Conservation (phyloP, 2,797 vertebrate genomes). For the Squalus acanthias region DNA sequence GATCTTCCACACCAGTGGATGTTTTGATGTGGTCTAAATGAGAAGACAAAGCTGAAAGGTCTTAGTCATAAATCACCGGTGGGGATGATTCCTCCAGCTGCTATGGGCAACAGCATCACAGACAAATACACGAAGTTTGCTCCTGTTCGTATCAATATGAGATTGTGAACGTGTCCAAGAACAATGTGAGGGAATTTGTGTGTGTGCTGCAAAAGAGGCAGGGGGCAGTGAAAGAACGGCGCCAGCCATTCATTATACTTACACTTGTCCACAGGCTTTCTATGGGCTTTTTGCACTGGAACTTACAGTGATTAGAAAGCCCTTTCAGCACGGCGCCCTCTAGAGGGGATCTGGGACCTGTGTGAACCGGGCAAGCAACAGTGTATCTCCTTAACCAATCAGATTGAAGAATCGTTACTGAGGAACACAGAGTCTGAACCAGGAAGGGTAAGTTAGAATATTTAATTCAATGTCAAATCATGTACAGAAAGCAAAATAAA, state of each 20-base stretch:
- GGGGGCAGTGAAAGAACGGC: neutral
- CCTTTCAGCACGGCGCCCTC: neutral
- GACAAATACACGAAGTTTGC: neutral
- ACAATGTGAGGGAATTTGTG: neutral
- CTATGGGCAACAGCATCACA: neutral
- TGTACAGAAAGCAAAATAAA: too few species aligned
- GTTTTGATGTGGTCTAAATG: neutral
- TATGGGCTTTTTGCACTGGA: too few species aligned
- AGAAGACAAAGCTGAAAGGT: neutral
- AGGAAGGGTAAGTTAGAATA: neutral
- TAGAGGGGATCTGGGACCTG: neutral
- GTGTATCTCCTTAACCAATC: neutral
- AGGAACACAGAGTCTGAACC: neutral
- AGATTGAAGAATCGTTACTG: neutral
- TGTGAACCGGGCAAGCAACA: neutral
- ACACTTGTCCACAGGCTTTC: too few species aligned
- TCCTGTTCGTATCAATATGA: neutral
- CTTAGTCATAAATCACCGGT: neutral
- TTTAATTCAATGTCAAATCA: neutral
- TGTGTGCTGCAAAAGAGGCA: neutral
- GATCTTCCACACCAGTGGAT: neutral
- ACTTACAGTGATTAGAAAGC: neutral
- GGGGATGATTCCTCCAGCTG: neutral
- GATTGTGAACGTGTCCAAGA: neutral
- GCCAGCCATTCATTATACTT: neutral